phyloP scores from a whole-genome alignment of 2,797 vertebrate genomes.

The Sphenopsis melanotis region DNA sequence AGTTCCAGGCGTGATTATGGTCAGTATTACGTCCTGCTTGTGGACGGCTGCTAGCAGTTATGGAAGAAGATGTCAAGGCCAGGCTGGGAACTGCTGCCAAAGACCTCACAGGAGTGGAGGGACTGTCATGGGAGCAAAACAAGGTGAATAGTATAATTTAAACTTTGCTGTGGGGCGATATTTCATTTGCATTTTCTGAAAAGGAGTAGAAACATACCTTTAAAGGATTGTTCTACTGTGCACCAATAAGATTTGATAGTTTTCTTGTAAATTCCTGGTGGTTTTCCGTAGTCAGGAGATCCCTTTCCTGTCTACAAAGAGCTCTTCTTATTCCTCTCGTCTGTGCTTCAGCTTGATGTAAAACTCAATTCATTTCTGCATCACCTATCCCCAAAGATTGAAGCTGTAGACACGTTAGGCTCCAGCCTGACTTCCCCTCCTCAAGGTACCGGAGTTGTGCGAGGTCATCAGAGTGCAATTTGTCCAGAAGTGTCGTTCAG shows the following conservation, averaged over 20 bases:
- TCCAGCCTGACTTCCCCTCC: constrained; percentile 23
- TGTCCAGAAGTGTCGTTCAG: not conserved
- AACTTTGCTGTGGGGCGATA: not conserved
- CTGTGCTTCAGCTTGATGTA: constrained; percentile 15
- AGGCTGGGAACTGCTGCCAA: constrained; percentile 15
- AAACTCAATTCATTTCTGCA: constrained; percentile 53
- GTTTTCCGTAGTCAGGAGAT: constrained; percentile 46
- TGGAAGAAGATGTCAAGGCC: not conserved
- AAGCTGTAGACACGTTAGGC: not conserved
- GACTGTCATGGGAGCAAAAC: constrained; percentile 11
- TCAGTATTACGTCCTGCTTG: constrained; percentile 21
- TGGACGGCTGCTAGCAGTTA: constrained; percentile 31
- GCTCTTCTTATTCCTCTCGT: constrained; percentile 28
- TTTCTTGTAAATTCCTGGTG: constrained; percentile 60
- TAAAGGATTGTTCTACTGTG: constrained; percentile 42
- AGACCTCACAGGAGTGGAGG: constrained; percentile 35
- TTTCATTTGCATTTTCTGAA: constrained; percentile 46
- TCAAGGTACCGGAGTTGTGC: not conserved
- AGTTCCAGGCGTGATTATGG: constrained; percentile 14
- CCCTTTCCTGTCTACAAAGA: constrained; percentile 55
- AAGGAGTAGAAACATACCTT: constrained; percentile 3
- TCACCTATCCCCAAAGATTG: constrained; percentile 15
- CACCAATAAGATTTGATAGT: not conserved
- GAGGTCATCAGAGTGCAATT: constrained; percentile 5
- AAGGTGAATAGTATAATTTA: constrained; percentile 41